Evolutionary conservation across 2,797 vertebrate species (phyloP).

Genomic region (Prunella strophiata): DNA sequence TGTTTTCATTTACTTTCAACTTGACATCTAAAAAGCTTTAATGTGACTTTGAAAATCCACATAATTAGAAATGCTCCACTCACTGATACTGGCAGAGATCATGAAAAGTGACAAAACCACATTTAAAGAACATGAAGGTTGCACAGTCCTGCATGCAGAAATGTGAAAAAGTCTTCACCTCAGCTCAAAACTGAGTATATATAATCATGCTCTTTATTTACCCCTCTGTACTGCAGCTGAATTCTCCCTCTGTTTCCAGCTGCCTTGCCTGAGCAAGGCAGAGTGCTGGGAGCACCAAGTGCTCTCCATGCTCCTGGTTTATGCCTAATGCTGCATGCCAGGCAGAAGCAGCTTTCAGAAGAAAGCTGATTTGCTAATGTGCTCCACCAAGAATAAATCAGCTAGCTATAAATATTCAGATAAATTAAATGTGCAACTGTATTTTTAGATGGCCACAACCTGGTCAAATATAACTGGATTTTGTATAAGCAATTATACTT

Average conservation of each 20-base stretch:
- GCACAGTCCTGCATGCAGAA: neutral
- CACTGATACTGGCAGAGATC: neutral
- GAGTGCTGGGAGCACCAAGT: neutral
- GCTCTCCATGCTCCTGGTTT: neutral
- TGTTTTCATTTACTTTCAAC: neutral
- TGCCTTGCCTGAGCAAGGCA: neutral
- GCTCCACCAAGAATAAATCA: neutral
- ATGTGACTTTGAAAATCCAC: neutral
- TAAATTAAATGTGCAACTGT: neutral
- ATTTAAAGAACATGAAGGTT: neutral
- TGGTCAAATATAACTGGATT: neutral
- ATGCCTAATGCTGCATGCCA: neutral
- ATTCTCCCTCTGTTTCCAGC: neutral
- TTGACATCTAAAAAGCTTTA: slow-evolving; percentile 2
- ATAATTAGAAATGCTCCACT: neutral
- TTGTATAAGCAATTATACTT: neutral
- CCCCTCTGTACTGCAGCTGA: neutral
- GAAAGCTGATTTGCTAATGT: neutral
- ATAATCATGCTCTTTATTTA: neutral
- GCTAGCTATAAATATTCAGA: neutral
- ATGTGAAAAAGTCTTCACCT: neutral
- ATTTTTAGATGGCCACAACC: neutral
- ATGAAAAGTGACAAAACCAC: neutral
- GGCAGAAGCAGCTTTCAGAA: neutral
- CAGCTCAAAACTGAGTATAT: neutral